phyloP scores from a whole-genome alignment of 2,113 vertebrate genomes.

The Bufo gargarizans region DNA sequence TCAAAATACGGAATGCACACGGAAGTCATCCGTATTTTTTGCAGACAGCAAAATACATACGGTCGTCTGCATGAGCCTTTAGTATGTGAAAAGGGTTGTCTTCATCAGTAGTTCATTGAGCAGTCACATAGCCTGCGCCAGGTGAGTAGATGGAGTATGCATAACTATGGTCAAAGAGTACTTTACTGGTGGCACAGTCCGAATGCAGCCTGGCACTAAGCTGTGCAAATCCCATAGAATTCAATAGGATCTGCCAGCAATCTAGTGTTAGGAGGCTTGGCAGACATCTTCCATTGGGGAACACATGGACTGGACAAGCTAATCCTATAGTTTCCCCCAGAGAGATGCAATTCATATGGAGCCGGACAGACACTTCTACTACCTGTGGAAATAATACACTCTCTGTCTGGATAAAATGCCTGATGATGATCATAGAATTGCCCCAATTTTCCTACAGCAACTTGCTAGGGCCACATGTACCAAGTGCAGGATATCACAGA shows the following conservation, averaged over 20 bases:
- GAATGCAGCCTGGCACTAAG: background rate
- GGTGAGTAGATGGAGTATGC: no score
- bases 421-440: no score
- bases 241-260: background rate
- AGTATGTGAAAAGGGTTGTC: no score
- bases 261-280: background rate
- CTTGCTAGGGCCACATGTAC: background rate
- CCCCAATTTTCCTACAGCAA: no score
- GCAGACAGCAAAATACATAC: no score
- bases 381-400: background rate
- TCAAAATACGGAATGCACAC: no score
- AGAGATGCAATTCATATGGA: background rate
- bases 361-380: background rate
- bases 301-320: background rate
- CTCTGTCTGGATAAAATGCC: background rate
- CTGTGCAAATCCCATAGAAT: background rate
- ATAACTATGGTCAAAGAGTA: no score
- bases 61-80: no score
- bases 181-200: background rate
- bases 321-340: background rate
- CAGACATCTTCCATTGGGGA: background rate
- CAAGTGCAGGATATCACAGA: background rate
- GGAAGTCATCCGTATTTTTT: no score
- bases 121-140: no score
- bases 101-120: no score